These are phyloP conservation scores for Australoheros scitulus DNA, from an alignment of 2,113 vertebrate species.

Conservation along the genomic window DNA sequence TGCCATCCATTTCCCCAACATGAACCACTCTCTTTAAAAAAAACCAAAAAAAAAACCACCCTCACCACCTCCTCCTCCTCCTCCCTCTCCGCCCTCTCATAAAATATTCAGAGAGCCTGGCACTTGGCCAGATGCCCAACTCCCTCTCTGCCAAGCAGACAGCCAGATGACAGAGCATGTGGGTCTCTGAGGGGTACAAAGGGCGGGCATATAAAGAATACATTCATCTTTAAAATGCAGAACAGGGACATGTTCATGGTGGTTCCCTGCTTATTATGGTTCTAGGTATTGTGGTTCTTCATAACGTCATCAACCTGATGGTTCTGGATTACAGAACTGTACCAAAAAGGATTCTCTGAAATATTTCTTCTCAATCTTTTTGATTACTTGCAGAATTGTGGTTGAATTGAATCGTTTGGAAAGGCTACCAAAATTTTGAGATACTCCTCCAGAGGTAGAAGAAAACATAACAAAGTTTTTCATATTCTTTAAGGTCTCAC, in stretches of 20 bases:
- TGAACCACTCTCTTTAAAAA: too few relatives aligned
- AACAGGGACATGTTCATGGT: neutral
- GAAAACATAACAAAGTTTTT: fast-evolving
- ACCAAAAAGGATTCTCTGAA: fast-evolving
- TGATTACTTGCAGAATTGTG: neutral
- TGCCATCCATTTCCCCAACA: neutral
- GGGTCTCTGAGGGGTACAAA: slow-evolving; percentile 30
- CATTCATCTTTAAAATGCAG: slow-evolving; percentile 41
- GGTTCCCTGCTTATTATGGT: neutral
- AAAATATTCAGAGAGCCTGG: slow-evolving; percentile 63
- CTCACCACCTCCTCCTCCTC: neutral
- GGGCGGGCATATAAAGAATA: slow-evolving; percentile 10
- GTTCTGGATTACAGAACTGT: fast-evolving
- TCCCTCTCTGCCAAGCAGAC: slow-evolving; percentile 33
- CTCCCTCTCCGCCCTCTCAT: slow-evolving; percentile 20
- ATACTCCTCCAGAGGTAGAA: fast-evolving
- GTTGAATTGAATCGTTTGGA: neutral
- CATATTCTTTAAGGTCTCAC: neutral
- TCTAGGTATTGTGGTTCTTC: neutral
- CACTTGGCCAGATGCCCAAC: slow-evolving; percentile 47
- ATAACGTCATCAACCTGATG: neutral
- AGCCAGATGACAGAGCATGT: slow-evolving; percentile 49
- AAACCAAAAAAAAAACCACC: neutral
- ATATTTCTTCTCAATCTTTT: neutral
- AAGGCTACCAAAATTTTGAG: neutral